Base-by-base conservation (phyloP, 2,888 invertebrate genomes). In the Pemphredon lugubris region DNA sequence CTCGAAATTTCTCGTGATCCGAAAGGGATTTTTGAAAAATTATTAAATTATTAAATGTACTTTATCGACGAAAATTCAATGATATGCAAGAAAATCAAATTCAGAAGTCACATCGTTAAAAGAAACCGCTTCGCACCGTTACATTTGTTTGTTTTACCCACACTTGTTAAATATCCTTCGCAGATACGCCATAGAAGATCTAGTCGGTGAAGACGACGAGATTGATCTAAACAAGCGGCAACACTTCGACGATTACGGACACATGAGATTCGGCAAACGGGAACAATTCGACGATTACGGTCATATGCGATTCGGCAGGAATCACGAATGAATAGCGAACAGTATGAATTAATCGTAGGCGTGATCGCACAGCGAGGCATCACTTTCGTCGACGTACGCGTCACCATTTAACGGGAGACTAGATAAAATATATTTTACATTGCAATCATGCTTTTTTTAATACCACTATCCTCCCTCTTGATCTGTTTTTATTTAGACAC, bases 271-370 rank as follows among this genome's bases (percentile, higher is more conserved):
- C 81, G 93, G 93, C 2, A 93, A 93, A 79, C 91, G 93, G 1
- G 94, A 94, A 66, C 91, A 92, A 16, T 94, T 94, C 77, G 94
- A 95, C 76, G 95, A 95, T 85, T 95, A 95, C 79, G 95, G 95
- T 0, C 94, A 95, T 82, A 91, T 95, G 90, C 90, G 95, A 70
- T 95, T 94, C 82, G 95, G 95, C 9, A 91, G 94, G 70, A 92
- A 76, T 57, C 79, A 77, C 59, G 78, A 83, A 30, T 84, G 71
- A 74, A 32, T 42, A 68, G 14, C 2, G 2, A 50, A 13, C n/a
- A 23, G 5, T 26, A 18, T 40, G 40, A 14, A 9, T 50, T 44
- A 13, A 11, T 37, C 9, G n/a, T n/a, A n/a, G n/a, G n/a, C n/a
- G n/a, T 21, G 18, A 63, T 51, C 48, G 30, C 53, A 18, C 39